Conservation (phyloP, 1,140 invertebrate species). For the Bactericera cockerelli region DNA sequence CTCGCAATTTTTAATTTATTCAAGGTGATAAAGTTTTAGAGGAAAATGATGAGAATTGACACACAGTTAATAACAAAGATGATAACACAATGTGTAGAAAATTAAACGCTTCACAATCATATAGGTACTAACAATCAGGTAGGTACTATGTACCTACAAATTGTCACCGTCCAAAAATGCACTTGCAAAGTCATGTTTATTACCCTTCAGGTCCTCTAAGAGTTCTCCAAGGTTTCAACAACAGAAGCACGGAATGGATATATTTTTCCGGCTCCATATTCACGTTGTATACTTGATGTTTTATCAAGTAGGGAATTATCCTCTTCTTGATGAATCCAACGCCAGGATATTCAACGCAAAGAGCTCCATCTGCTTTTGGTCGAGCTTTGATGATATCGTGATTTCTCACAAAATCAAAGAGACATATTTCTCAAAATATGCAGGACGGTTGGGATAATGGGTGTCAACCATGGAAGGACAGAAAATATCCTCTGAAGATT, state of each 20-base stretch:
- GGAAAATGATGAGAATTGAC: no score
- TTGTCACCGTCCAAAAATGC: no score
- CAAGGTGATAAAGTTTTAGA: no score
- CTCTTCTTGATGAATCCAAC: conserved; percentile 18
- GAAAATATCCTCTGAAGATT: conserved; percentile 22
- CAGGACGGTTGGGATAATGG: conserved; percentile 22
- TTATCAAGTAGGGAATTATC: conserved; percentile 5
- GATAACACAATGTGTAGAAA: no score
- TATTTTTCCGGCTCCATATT: conserved; percentile 11
- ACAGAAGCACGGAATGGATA: conserved; percentile 11
- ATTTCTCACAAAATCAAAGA: conserved; percentile 19
- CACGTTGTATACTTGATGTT: conserved; percentile 9
- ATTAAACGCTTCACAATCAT: no score
- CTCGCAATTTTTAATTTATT: no score
- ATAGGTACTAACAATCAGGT: no score
- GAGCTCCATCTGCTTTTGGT: not conserved
- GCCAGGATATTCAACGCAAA: conserved; percentile 1
- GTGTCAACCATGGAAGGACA: conserved; percentile 20
- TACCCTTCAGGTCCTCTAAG: no score
- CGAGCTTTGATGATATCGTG: conserved; percentile 1
- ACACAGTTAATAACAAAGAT: no score
- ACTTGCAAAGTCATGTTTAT: no score
- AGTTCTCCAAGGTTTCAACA: conserved; percentile 15
- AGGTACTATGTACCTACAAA: no score
- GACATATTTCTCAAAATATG: conserved; percentile 19